A percentile compares a stretch with the other conserved stretches of the same genome.
phyloP scores from a whole-genome alignment of 2,797 vertebrate genomes.

The Clamator glandarius region DNA sequence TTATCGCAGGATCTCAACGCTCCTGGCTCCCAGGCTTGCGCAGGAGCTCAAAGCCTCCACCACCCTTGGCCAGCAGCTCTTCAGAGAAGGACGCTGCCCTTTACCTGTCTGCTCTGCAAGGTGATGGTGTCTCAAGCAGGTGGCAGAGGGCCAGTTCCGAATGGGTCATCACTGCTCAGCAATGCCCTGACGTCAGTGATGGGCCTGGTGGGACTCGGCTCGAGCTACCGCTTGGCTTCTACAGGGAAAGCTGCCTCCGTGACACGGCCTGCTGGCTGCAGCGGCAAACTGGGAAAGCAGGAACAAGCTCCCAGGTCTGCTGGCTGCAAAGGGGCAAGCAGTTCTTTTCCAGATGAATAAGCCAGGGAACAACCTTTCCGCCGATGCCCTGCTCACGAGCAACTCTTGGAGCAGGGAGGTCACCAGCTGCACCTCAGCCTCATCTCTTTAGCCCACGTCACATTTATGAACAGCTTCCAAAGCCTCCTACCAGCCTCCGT shows the following conservation, averaged over 20 bases:
- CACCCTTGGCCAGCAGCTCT: not conserved
- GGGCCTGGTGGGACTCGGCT: not conserved
- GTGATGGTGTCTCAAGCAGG: not conserved
- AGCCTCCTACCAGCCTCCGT: not conserved
- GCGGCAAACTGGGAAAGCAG: not conserved
- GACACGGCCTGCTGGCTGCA: accelerated
- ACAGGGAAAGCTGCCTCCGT: not conserved
- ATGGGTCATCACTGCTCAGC: accelerated
- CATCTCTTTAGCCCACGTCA: not conserved
- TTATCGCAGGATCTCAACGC: not conserved
- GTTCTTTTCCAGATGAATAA: not conserved
- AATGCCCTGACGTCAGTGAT: accelerated
- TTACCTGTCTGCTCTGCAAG: not conserved
- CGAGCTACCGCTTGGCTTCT: not conserved
- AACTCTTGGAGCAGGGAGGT: not conserved
- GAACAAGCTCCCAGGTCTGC: accelerated
- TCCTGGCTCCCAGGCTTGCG: not conserved
- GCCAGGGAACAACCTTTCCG: not conserved
- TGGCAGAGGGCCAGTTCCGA: not conserved
- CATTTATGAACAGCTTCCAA: accelerated
- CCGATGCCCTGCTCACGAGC: not conserved
- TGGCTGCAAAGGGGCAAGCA: not conserved
- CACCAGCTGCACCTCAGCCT: not conserved
- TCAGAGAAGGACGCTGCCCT: not conserved
- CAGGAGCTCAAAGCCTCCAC: not conserved